These are phyloP conservation scores for Argyrosomus regius DNA, from an alignment of 2,797 vertebrate genomes.

Conservation along the genomic window DNA sequence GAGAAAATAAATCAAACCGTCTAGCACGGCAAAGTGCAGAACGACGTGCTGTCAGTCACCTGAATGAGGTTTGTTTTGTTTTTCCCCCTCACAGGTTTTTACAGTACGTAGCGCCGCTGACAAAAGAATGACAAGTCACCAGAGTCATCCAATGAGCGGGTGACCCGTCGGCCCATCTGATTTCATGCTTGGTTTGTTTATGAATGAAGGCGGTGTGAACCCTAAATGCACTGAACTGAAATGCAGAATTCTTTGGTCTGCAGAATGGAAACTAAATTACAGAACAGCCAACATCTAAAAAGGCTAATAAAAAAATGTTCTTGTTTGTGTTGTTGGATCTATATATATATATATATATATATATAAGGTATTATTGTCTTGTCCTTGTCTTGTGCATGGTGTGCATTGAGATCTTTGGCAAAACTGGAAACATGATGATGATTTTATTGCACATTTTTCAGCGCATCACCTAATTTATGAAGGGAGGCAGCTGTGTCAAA, in stretches of 20 bases:
- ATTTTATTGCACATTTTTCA: conserved; percentile 50
- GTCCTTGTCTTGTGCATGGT: not conserved
- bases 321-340: conserved; percentile 13
- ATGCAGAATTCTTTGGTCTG: conserved; percentile 30
- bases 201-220: conserved; percentile 15
- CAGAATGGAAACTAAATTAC: conserved; percentile 26
- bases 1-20: conserved; percentile 13
- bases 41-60: conserved; percentile 17
- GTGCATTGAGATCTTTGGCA: conserved; percentile 19
- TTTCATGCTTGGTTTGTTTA: conserved; percentile 43
- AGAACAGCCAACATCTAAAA: not conserved
- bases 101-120: conserved; percentile 8
- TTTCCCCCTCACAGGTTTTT: conserved; percentile 9
- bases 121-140: conserved; percentile 36
- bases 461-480: conserved; percentile 40
- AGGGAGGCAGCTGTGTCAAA: conserved; percentile 41
- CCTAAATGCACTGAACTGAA: conserved; percentile 21
- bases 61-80: conserved; percentile 28
- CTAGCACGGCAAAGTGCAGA: not conserved
- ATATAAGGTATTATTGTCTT: too few relatives aligned
- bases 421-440: conserved; percentile 2
- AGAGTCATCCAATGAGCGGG: conserved; percentile 12
- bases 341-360: too few relatives aligned
- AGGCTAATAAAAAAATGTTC: conserved; percentile 7
- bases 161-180: conserved; percentile 39